A percentile compares a stretch with the other conserved stretches of the same genome.
Conservation (phyloP, 2,797 vertebrate species). For the Brachyrhaphis roseni region DNA sequence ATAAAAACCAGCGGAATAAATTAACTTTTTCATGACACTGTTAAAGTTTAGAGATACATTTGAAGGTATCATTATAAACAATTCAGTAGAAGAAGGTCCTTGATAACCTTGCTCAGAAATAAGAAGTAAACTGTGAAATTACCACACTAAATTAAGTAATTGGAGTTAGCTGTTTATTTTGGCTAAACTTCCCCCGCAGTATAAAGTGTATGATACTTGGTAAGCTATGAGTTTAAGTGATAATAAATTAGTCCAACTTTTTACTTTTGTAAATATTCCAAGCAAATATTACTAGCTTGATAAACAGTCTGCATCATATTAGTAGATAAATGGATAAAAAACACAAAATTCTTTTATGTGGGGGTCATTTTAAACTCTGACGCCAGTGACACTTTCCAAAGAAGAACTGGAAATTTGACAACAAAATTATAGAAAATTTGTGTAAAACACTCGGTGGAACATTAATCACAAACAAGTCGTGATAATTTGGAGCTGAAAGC, state of each 20-base stretch:
- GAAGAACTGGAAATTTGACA: constrained; percentile 2
- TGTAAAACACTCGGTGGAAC: background rate
- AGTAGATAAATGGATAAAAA: background rate
- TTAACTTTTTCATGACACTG: background rate
- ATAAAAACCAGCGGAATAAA: background rate
- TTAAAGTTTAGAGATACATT: background rate
- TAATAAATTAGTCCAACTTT: background rate
- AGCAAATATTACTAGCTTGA: background rate
- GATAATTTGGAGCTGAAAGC: constrained; percentile 10
- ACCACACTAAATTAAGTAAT: background rate
- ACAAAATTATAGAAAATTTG: constrained; percentile 4
- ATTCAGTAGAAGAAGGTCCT: background rate
- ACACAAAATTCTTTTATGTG: background rate
- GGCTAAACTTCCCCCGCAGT: background rate
- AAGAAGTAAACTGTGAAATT: background rate
- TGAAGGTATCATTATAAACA: background rate
- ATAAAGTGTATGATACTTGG: background rate
- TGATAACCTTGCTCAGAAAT: background rate
- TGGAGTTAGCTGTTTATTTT: background rate
- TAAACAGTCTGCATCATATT: background rate
- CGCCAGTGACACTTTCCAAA: background rate
- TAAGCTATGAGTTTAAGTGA: background rate
- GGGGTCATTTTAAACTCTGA: background rate
- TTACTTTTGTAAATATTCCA: background rate
- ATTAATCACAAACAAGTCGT: constrained; percentile 1